Evolutionary conservation across 1,140 invertebrate species (phyloP), one percentile per base, ranked within the genome.

Genomic region (Brachionus manjavacas): DNA sequence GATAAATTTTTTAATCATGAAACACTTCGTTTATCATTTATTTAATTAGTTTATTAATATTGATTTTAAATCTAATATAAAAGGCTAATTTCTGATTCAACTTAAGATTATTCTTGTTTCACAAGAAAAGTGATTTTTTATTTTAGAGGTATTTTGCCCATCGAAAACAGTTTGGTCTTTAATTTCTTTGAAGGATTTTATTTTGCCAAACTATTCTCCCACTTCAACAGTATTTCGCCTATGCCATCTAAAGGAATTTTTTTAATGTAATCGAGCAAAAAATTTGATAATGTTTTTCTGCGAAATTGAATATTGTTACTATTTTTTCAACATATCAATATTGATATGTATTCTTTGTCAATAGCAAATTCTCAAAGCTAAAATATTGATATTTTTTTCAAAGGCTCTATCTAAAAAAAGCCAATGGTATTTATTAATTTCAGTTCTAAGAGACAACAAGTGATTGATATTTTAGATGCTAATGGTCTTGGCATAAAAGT

Each of bases 31-130:
- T 39, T 72, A 39, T 39, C 35, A 41, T 72, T 72, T 39, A 72
- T n/a, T 39, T 72, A 72, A 72, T 72, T 72, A 72, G 39, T 72
- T 72, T 72, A 72, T 72, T 39, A 72, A 16, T 39, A 72, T 39
- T 72, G 35, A 72, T 72, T 68, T 68, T 68, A 68, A 68, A 31
- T 31, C 16, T 31, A 28, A 60, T 60, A 60, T 60, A 60, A 60
- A 60, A 60, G 9, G 52, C 52, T 60, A 60, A 60, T 60, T 60
- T 60, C n/a, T 60, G 16, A 20, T 60, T 20, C 20, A 60, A 60
- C 16, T 60, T 60, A 23, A 23, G n/a, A 60, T 20, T 60, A 60
- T 60, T 60, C 16, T 60, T 20, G n/a, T 9, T 60, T 16, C 4
- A 60, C 7, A 60, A 60, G 52, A 60, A 60, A 9, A 60, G 16